A percentile compares a stretch with the other conserved stretches of the same genome.
Conservation (phyloP, 2,113 vertebrate species). For the Oryctolagus cuniculus region DNA sequence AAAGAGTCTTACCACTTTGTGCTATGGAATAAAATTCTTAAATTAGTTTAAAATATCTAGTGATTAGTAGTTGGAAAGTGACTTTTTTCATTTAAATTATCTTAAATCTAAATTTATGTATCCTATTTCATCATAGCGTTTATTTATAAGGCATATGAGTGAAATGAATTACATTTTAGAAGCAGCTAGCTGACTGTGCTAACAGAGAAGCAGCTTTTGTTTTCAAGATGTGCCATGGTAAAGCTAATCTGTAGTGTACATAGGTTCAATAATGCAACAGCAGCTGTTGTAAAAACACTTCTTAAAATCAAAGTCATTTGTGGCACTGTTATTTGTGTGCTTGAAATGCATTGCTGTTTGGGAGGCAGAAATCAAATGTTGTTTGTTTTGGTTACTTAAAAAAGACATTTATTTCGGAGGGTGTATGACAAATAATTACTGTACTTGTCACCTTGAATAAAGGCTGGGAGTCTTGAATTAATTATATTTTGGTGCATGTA, state of each 20-base stretch:
- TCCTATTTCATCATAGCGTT: constrained; percentile 59
- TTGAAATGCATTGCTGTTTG: not conserved
- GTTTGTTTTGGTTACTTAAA: constrained; percentile 43
- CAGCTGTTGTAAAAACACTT: constrained; percentile 30
- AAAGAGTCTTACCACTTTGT: not conserved
- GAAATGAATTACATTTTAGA: constrained; percentile 81
- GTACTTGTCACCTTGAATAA: constrained; percentile 21
- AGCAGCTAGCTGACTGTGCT: constrained; percentile 71
- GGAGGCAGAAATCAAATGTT: constrained; percentile 1
- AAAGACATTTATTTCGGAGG: not conserved
- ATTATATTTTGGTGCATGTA: not conserved
- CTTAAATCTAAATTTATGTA: constrained; percentile 73
- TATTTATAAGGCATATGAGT: constrained; percentile 70
- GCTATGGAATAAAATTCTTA: not conserved
- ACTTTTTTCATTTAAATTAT: constrained; percentile 38
- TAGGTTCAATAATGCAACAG: constrained; percentile 27
- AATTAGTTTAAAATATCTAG: constrained; percentile 22
- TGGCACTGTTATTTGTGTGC: constrained; percentile 8
- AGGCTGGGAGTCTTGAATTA: not conserved
- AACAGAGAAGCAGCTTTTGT: constrained; percentile 49
- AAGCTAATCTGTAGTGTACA: constrained; percentile 24
- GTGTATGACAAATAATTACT: constrained; percentile 36
- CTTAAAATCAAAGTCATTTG: constrained; percentile 60
- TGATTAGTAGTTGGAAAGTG: not conserved
- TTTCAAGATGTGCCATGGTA: constrained; percentile 30